phyloP scores from a whole-genome alignment of 2,113 vertebrate species.

The Mesembrinibis cayennensis region DNA sequence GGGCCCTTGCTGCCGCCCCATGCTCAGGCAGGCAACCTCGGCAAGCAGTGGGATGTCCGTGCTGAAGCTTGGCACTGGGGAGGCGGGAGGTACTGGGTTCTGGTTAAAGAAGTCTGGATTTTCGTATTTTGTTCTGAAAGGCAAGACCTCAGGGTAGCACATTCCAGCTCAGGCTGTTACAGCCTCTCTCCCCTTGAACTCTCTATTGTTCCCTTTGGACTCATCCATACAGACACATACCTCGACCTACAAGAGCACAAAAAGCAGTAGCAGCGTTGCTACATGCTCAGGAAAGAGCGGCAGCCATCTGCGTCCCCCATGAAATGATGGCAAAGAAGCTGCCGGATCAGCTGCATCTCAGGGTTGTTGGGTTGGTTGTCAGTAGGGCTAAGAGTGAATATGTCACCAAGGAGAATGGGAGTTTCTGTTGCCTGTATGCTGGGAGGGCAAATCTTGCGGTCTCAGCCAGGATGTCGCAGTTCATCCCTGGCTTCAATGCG shows the following conservation, averaged over 20 bases:
- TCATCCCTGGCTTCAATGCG: neutral
- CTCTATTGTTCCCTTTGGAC: neutral
- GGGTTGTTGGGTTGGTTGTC: neutral
- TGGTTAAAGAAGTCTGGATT: neutral
- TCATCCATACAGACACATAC: neutral
- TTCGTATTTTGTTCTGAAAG: neutral
- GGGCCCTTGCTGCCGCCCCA: rapidly evolving
- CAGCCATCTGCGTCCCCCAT: neutral
- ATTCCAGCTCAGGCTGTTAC: neutral
- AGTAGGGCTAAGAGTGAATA: neutral
- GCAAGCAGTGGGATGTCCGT: neutral
- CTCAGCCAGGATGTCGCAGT: rapidly evolving
- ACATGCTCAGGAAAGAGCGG: neutral
- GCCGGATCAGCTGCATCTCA: rapidly evolving
- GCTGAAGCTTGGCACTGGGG: neutral
- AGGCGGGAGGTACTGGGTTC: neutral
- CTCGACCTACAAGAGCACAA: neutral
- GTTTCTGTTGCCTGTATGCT: neutral
- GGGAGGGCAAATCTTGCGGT: neutral
- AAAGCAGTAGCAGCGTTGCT: neutral
- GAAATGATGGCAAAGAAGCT: neutral
- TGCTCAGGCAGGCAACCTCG: rapidly evolving
- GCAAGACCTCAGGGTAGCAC: neutral
- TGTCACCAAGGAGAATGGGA: neutral
- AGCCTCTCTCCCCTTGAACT: neutral